These are phyloP conservation scores for Galagoides demidoff DNA, from an alignment of 2,797 vertebrate species.

Conservation along the genomic window DNA sequence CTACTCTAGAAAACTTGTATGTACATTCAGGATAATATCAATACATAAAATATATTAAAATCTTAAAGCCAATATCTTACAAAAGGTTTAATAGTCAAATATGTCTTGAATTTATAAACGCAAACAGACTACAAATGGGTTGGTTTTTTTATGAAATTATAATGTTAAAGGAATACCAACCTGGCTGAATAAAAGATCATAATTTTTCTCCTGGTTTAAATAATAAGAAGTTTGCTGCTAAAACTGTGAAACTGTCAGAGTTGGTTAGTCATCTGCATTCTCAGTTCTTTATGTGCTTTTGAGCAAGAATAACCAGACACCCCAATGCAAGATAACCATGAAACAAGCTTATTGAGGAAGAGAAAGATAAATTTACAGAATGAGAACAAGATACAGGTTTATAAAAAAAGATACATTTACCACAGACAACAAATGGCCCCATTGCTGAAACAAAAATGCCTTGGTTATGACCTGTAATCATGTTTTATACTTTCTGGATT, in stretches of 20 bases:
- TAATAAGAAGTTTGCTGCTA: neutral
- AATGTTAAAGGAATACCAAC: neutral
- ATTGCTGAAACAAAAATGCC: too few relatives aligned
- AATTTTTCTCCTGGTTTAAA: neutral
- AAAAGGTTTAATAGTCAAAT: neutral
- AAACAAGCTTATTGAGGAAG: too few relatives aligned
- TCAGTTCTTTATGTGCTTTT: too few relatives aligned
- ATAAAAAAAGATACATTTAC: too few relatives aligned
- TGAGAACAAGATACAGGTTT: too few relatives aligned
- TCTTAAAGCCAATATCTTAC: neutral
- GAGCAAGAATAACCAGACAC: too few relatives aligned
- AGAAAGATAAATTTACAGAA: too few relatives aligned
- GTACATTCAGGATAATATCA: neutral
- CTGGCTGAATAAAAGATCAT: neutral
- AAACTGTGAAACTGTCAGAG: neutral
- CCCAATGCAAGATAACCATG: too few relatives aligned
- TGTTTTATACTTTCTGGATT: too few relatives aligned
- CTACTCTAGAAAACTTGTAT: neutral
- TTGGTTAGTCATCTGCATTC: too few relatives aligned
- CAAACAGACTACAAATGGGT: neutral
- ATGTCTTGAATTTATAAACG: neutral
- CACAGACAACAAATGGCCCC: too few relatives aligned
- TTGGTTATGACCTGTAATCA: too few relatives aligned
- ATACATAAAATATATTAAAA: constrained; percentile 12
- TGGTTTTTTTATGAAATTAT: neutral